Evolutionary conservation across 2,888 invertebrate genomes (phyloP).

Genomic region (Seira musarum): DNA sequence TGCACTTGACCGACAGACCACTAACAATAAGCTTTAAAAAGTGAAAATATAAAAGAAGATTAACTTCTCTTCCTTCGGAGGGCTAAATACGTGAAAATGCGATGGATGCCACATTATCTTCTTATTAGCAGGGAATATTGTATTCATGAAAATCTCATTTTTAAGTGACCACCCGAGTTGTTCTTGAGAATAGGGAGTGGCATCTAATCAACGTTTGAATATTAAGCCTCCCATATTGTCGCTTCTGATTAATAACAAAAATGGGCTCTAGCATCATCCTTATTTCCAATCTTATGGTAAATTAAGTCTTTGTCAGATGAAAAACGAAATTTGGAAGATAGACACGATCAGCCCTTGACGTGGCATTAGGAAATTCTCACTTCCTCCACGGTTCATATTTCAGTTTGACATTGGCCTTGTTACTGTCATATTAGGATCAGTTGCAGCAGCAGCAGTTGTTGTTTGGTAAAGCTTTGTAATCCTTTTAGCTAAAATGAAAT

Average conservation of each 20-base stretch:
- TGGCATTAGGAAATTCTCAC: background rate
- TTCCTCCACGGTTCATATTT: conserved; percentile 16
- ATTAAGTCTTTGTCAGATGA: too few species aligned
- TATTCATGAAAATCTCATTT: too few species aligned
- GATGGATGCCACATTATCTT: conserved; percentile 18
- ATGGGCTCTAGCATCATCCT: too few species aligned
- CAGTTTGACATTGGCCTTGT: conserved; percentile 32
- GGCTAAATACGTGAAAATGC: conserved; percentile 39
- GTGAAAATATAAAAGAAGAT: conserved; percentile 6
- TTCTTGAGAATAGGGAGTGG: conserved; percentile 58
- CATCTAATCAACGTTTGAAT: conserved; percentile 38
- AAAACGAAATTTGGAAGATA: conserved; percentile 2
- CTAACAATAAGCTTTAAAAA: too few species aligned
- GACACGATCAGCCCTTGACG: conserved; percentile 36
- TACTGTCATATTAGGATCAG: background rate
- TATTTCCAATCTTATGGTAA: too few species aligned
- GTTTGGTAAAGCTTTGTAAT: too few species aligned
- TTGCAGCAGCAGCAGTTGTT: too few species aligned
- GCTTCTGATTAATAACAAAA: conserved; percentile 24
- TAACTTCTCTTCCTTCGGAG: conserved; percentile 28
- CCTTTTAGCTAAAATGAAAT: too few species aligned
- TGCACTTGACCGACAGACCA: conserved; percentile 11
- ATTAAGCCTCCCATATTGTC: conserved; percentile 12
- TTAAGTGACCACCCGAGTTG: conserved; percentile 49
- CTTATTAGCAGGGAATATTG: too few species aligned